Percentiles rank a stretch among this genome's conserved stretches.
Conservation (phyloP, 2,888 invertebrate genomes). For the Leptinotarsa rubiginosa region DNA sequence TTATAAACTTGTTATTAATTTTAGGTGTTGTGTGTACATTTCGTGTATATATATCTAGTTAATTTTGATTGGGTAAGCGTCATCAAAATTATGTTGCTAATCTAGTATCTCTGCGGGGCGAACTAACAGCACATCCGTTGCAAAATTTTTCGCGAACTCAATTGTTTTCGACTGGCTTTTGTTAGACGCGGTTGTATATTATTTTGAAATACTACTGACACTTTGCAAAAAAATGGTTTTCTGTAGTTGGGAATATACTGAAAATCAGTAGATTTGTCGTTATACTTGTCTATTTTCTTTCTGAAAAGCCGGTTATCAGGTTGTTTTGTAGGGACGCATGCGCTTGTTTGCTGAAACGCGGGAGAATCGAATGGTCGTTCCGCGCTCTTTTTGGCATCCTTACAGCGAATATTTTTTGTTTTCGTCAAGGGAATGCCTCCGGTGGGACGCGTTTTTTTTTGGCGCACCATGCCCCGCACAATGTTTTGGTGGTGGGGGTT, state of each 20-base stretch:
- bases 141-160: background rate
- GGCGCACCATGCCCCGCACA: conserved; percentile 41
- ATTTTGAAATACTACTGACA: background rate
- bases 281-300: conserved; percentile 38
- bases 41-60: conserved; percentile 50
- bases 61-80: conserved; percentile 45
- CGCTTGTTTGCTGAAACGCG: conserved; percentile 36
- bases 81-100: conserved; percentile 30
- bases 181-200: background rate
- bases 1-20: conserved; percentile 58
- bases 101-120: background rate
- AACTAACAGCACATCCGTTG: conserved; percentile 6
- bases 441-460: conserved; percentile 36
- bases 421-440: conserved; percentile 26
- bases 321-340: conserved; percentile 39
- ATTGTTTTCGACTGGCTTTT: conserved; percentile 11
- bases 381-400: conserved; percentile 7
- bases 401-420: conserved; percentile 31
- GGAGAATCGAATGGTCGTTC: conserved; percentile 39
- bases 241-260: background rate
- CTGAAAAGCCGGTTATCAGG: conserved; percentile 46
- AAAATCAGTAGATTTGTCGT: conserved; percentile 24
- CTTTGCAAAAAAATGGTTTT: background rate
- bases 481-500: conserved; percentile 37
- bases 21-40: conserved; percentile 56